Percentiles rank a stretch among this genome's conserved stretches.
These are phyloP conservation scores for Balearica regulorum DNA, from an alignment of 2,797 vertebrate genomes.

Conservation along the genomic window DNA sequence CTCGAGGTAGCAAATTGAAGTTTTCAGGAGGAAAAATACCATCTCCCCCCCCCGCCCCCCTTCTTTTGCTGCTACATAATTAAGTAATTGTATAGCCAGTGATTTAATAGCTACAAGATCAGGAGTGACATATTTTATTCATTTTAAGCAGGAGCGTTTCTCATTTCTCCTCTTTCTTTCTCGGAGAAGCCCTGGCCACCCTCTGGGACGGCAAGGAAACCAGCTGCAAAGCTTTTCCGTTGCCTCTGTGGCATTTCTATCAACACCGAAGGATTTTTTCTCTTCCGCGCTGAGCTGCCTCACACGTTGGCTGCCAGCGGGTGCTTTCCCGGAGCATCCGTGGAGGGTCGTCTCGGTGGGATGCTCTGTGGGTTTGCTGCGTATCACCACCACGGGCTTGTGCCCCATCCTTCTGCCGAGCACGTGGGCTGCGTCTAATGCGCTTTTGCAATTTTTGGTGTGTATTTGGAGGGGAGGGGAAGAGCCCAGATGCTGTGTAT, in stretches of 20 bases:
- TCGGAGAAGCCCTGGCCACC: constrained; percentile 15
- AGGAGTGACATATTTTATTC: constrained; percentile 74
- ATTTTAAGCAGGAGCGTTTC: constrained; percentile 53
- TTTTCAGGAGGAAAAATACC: constrained; percentile 64
- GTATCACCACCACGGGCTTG: background rate
- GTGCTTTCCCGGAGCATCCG: background rate
- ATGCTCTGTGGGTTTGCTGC: background rate
- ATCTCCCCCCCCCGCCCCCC: background rate
- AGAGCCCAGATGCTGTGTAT: background rate
- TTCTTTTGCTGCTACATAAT: constrained; percentile 60
- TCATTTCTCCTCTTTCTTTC: constrained; percentile 35
- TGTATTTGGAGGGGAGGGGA: background rate
- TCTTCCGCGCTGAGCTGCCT: background rate
- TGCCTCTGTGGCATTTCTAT: background rate
- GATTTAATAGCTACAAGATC: constrained; percentile 73
- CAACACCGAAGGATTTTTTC: constrained; percentile 1
- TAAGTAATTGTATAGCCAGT: constrained; percentile 75
- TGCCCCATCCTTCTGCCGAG: background rate
- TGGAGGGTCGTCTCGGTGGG: background rate
- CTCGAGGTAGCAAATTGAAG: constrained; percentile 74
- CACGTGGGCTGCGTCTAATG: background rate
- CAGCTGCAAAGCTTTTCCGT: constrained; percentile 40
- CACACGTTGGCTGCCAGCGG: background rate
- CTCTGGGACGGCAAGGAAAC: constrained; percentile 41
- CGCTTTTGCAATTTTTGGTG: background rate